phyloP scores from a whole-genome alignment of 1,140 invertebrate genomes.

The Solenopsis invicta region DNA sequence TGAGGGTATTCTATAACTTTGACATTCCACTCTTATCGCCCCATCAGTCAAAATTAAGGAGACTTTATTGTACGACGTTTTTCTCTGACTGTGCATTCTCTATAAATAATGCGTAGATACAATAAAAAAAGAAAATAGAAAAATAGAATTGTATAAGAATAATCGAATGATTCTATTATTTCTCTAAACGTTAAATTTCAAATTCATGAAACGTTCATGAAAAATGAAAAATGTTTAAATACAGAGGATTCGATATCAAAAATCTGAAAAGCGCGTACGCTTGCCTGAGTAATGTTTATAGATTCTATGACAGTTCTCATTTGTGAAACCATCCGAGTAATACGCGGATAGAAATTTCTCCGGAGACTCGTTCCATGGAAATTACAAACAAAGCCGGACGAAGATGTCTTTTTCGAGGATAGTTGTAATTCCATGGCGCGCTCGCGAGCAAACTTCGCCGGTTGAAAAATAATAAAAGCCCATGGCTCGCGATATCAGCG shows the following conservation, averaged over 20 bases:
- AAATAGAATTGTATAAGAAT: background rate
- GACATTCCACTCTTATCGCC: too few species aligned
- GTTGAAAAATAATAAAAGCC: slow-evolving; percentile 63
- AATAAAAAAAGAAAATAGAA: too few species aligned
- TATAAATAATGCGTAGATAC: too few species aligned
- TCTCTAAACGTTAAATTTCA: too few species aligned
- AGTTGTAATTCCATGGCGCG: slow-evolving; percentile 48
- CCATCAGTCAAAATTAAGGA: too few species aligned
- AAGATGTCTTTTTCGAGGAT: slow-evolving; percentile 57
- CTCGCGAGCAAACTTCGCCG: slow-evolving; percentile 5
- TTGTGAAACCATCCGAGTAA: slow-evolving; percentile 24
- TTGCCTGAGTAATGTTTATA: slow-evolving; percentile 17
- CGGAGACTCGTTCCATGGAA: slow-evolving; percentile 48
- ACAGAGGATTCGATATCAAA: background rate
- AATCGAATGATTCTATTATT: background rate
- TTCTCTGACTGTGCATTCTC: too few species aligned
- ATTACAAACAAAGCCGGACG: slow-evolving; percentile 55
- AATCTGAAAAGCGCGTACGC: background rate
- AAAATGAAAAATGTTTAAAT: background rate
- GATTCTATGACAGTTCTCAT: slow-evolving; percentile 42
- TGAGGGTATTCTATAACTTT: too few species aligned
- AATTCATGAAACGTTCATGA: background rate
- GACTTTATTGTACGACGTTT: too few species aligned
- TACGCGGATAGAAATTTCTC: slow-evolving; percentile 51
- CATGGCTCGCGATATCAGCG: slow-evolving; percentile 28